These are phyloP conservation scores for Parapristionchus giblindavisi DNA, from an alignment of 2,888 invertebrate species.

Conservation along the genomic window DNA sequence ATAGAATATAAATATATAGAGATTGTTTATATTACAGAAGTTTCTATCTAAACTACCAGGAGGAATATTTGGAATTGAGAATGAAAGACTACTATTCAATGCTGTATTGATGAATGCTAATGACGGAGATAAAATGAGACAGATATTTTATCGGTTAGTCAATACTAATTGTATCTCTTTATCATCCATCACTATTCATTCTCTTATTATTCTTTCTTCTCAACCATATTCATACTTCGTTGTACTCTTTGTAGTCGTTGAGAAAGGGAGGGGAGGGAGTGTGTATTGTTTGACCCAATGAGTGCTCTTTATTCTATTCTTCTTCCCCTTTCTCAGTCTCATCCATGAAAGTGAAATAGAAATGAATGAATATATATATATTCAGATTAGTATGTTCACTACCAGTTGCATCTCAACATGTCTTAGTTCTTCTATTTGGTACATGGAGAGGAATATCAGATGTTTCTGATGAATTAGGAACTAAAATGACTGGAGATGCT, in stretches of 20 bases:
- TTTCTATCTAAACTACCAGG: slow-evolving; percentile 95
- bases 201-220: background rate
- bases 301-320: too few species aligned
- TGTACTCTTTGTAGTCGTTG: background rate
- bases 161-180: background rate
- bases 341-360: slow-evolving; percentile 8
- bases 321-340: background rate
- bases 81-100: slow-evolving; percentile 87
- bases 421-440: slow-evolving; percentile 92
- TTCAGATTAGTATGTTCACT: slow-evolving; percentile 84
- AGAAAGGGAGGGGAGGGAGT: background rate
- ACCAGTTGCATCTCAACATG: slow-evolving; percentile 87
- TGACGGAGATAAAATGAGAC: slow-evolving; percentile 80
- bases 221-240: background rate
- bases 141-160: slow-evolving; percentile 89
- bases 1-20: background rate
- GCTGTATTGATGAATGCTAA: slow-evolving; percentile 85
- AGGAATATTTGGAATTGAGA: slow-evolving; percentile 91
- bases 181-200: background rate
- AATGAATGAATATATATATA: background rate
- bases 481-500: slow-evolving; percentile 93
- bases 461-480: slow-evolving; percentile 86
- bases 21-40: slow-evolving; percentile 74
- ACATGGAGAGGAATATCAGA: slow-evolving; percentile 94
- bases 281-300: too few species aligned